Conservation (phyloP, 2,113 vertebrate genomes). For the Furnarius figulus region DNA sequence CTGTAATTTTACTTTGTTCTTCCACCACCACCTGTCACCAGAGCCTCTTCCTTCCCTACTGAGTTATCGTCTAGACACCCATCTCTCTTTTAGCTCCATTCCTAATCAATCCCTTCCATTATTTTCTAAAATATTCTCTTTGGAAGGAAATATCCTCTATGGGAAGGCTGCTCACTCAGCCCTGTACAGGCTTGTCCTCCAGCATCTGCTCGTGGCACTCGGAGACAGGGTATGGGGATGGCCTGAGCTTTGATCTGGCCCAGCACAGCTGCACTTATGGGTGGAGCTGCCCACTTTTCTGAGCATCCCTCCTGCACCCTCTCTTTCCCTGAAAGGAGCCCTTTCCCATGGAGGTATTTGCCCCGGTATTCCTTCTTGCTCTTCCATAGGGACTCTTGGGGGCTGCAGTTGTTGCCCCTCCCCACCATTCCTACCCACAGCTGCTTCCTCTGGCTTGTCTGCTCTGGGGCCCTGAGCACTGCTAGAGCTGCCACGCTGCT, state of each 20-base stretch:
- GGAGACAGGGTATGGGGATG: neutral
- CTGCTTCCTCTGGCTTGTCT: neutral
- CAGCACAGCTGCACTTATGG: neutral
- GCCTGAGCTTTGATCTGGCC: neutral
- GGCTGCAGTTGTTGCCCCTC: neutral
- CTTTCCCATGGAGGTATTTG: neutral
- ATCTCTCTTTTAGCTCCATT: neutral
- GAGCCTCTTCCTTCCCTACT: neutral
- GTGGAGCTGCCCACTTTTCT: neutral
- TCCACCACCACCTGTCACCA: constrained; percentile 12
- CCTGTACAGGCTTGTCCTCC: neutral
- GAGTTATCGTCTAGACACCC: neutral
- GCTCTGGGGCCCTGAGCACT: neutral
- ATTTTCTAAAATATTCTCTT: neutral
- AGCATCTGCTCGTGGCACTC: neutral
- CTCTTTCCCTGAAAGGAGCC: neutral
- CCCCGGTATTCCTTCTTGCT: fast-evolving
- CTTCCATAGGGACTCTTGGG: neutral
- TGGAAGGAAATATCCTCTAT: too few relatives aligned
- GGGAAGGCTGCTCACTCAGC: neutral
- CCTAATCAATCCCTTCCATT: neutral
- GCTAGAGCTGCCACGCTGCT: fast-evolving
- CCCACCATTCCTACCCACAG: fast-evolving
- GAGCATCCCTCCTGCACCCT: neutral
- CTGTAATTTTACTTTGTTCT: constrained; percentile 32